Evolutionary conservation across 2,113 vertebrate species (phyloP).

Genomic region (Accipiter cooperii): DNA sequence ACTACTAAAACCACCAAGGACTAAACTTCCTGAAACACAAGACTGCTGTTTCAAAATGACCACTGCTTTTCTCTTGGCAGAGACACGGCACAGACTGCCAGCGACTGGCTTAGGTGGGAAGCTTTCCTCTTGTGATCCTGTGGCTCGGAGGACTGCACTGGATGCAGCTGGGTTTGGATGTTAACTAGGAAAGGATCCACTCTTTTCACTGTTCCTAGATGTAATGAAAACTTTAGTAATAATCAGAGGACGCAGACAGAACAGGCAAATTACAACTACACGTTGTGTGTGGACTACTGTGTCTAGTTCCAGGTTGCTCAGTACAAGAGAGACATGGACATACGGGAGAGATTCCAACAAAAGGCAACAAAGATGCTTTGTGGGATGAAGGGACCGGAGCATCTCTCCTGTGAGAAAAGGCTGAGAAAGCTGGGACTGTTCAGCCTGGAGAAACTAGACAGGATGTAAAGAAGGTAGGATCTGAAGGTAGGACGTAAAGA

Average conservation of each 20-base stretch:
- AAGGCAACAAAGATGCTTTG: not conserved
- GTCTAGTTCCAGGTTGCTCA: not conserved
- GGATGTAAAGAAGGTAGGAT: not conserved
- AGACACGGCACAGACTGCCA: not conserved
- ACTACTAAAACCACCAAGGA: accelerated
- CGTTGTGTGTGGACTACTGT: not conserved
- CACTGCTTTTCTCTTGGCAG: not conserved
- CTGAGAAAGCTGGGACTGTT: not conserved
- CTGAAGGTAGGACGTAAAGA: not conserved
- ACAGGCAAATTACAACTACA: not conserved
- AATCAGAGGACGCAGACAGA: not conserved
- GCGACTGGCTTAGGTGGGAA: not conserved
- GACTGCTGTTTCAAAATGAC: not conserved
- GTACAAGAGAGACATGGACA: not conserved
- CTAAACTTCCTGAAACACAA: not conserved
- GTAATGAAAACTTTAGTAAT: not conserved
- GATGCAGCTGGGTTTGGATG: not conserved
- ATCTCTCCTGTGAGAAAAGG: not conserved
- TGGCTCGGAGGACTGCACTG: not conserved
- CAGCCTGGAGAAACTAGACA: not conserved
- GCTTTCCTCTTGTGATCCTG: not conserved
- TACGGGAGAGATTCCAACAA: not conserved
- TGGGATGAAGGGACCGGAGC: not conserved
- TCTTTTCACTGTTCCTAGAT: not conserved
- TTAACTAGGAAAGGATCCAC: not conserved